Evolutionary conservation across 2,888 invertebrate genomes (phyloP).

Genomic region (Synanthedon myopaeformis): DNA sequence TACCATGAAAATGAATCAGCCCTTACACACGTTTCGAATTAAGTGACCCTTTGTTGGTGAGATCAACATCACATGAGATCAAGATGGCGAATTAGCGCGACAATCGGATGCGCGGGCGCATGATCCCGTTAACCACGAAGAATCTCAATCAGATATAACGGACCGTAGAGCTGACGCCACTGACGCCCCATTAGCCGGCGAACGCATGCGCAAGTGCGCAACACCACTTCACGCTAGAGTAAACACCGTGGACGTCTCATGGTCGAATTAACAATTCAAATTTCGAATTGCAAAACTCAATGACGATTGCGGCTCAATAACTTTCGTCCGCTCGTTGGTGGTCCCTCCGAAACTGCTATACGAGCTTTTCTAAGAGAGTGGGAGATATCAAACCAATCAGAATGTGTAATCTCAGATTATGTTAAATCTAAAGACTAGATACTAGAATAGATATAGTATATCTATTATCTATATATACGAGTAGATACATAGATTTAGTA

Average conservation of each 20-base stretch:
- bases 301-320: background rate
- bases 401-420: too few species aligned
- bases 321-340: background rate
- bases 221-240: slow-evolving; percentile 9
- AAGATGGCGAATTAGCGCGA: slow-evolving; percentile 8
- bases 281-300: slow-evolving; percentile 3
- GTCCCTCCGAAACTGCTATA: background rate
- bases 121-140: slow-evolving; percentile 40
- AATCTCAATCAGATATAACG: slow-evolving; percentile 39
- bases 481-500: too few species aligned
- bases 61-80: slow-evolving; percentile 2
- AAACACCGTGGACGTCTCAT: slow-evolving; percentile 8
- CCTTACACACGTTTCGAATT: too few species aligned
- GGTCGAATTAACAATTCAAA: slow-evolving; percentile 10
- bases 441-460: too few species aligned
- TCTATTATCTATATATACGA: too few species aligned
- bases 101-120: slow-evolving; percentile 11
- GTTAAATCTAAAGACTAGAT: too few species aligned
- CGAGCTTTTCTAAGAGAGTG: too few species aligned
- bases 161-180: slow-evolving; percentile 12
- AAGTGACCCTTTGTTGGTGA: background rate
- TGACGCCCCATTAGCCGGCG: slow-evolving; percentile 19
- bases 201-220: slow-evolving; percentile 3
- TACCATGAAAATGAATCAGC: too few species aligned
- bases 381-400: too few species aligned